Evolutionary conservation across 2,797 vertebrate genomes (phyloP).

Genomic region (Streptopelia turtur): DNA sequence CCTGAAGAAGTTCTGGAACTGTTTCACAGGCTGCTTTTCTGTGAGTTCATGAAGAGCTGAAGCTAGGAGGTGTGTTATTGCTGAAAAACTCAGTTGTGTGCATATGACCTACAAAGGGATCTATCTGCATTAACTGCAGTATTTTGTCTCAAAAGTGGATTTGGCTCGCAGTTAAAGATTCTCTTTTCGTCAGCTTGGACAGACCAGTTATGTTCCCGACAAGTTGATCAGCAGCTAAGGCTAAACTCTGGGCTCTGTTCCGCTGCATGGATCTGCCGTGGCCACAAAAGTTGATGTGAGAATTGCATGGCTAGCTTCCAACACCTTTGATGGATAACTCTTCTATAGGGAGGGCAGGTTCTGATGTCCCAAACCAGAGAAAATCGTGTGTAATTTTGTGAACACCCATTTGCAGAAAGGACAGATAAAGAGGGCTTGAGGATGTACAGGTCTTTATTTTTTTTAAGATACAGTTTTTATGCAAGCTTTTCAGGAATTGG

Average conservation of each 20-base stretch:
- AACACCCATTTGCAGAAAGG: background rate
- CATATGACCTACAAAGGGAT: background rate
- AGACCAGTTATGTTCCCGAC: background rate
- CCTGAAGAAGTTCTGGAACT: background rate
- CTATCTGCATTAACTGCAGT: background rate
- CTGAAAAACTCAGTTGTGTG: background rate
- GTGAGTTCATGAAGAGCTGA: background rate
- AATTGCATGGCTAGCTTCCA: constrained; percentile 9
- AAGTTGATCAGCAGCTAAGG: background rate
- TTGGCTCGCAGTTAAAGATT: background rate
- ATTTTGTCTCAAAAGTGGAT: background rate
- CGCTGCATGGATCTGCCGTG: background rate
- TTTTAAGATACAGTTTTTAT: constrained; percentile 3
- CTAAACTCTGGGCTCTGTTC: background rate
- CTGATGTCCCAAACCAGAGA: background rate
- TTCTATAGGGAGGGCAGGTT: constrained; percentile 6
- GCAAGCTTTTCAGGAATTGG: constrained; percentile 25
- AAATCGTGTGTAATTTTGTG: background rate
- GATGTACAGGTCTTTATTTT: background rate
- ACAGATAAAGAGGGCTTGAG: background rate
- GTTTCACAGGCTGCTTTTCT: background rate
- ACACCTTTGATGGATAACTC: background rate
- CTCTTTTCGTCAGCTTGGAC: background rate
- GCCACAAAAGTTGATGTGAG: background rate
- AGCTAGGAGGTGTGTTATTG: background rate